phyloP scores from a whole-genome alignment of 2,113 vertebrate species.

The Neodon shergylaensis region DNA sequence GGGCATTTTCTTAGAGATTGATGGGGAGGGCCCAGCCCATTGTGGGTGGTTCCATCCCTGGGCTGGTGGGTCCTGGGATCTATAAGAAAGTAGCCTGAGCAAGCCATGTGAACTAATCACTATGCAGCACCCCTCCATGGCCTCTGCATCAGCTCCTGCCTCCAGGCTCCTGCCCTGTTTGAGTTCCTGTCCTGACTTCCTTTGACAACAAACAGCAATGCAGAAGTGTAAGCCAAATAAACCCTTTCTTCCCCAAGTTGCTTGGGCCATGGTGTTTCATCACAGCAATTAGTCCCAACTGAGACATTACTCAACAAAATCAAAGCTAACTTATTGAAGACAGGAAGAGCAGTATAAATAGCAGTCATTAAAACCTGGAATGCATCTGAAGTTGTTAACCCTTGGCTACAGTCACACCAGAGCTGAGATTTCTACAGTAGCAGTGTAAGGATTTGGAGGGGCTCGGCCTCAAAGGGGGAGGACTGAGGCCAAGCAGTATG shows the following conservation, averaged over 20 bases:
- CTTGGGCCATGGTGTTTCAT: background rate
- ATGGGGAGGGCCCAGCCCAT: too few relatives aligned
- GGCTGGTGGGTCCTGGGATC: background rate
- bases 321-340: background rate
- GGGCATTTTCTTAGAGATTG: too few relatives aligned
- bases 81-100: background rate
- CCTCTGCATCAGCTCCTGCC: background rate
- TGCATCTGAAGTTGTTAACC: background rate
- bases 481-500: background rate
- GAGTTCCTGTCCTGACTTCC: background rate
- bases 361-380: background rate
- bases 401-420: background rate
- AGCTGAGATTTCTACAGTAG: background rate
- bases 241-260: background rate
- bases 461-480: background rate
- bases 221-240: background rate
- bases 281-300: background rate
- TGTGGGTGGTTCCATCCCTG: background rate
- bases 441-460: background rate
- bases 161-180: background rate
- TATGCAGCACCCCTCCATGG: background rate
- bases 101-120: too few relatives aligned
- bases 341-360: background rate
- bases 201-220: background rate
- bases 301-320: background rate